These are phyloP conservation scores for Hirtodrosophila trivittata DNA, from an alignment of 2,888 invertebrate genomes.

Conservation along the genomic window DNA sequence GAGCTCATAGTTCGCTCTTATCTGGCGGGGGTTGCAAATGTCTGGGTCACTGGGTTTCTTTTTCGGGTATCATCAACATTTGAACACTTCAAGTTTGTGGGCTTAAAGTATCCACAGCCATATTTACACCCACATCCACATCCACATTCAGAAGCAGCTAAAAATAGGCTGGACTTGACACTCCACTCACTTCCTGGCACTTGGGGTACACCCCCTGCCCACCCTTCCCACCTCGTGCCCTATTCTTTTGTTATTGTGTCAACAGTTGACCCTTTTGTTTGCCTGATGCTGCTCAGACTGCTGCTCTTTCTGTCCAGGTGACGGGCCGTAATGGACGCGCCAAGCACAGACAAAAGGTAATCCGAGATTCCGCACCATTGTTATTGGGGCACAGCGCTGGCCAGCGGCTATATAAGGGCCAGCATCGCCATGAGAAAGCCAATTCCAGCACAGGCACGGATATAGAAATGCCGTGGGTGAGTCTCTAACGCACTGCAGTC, in stretches of 20 bases:
- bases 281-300: constrained; percentile 7
- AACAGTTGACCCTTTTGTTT: constrained; percentile 66
- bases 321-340: constrained; percentile 68
- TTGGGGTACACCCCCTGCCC: constrained; percentile 28
- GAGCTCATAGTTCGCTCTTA: constrained; percentile 47
- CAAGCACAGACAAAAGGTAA: constrained; percentile 73
- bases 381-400: constrained; percentile 35
- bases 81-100: constrained; percentile 24
- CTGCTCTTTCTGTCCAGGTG: constrained; percentile 62
- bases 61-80: constrained; percentile 37
- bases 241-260: constrained; percentile 67
- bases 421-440: constrained; percentile 20
- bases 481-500: constrained; percentile 12
- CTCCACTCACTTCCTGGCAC: constrained; percentile 46
- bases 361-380: constrained; percentile 64
- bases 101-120: constrained; percentile 2
- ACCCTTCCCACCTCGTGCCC: background rate
- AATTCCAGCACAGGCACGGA: constrained; percentile 45
- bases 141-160: constrained; percentile 14
- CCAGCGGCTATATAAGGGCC: constrained; percentile 56
- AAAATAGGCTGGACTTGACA: constrained; percentile 37
- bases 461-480: constrained; percentile 72
- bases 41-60: constrained; percentile 72
- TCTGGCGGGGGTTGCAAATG: constrained; percentile 39
- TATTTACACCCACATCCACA: background rate